Percentiles rank a stretch among this genome's conserved stretches.
Evolutionary conservation across 2,797 vertebrate genomes (phyloP).

Genomic region (Sebastes glaucus): DNA sequence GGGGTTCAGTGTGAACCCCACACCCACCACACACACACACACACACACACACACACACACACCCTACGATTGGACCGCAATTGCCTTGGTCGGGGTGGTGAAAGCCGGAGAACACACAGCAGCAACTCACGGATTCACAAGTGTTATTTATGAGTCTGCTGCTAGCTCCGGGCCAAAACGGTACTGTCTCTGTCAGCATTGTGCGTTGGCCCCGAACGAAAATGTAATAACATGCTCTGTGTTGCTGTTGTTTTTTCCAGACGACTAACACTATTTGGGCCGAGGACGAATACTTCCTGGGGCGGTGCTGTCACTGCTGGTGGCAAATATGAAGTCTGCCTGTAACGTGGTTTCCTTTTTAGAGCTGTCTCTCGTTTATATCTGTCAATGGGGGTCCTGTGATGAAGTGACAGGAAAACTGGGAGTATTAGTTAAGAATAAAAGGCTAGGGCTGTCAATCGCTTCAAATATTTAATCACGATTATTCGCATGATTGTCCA

Average conservation of each 20-base stretch:
- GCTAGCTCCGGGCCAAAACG: constrained; percentile 43
- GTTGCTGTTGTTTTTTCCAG: constrained; percentile 56
- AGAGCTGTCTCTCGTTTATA: neutral
- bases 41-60: neutral
- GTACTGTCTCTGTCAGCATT: constrained; percentile 53
- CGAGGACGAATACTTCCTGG: constrained; percentile 46
- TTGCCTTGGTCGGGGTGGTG: constrained; percentile 53
- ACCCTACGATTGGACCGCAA: constrained; percentile 38
- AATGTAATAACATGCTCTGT: constrained; percentile 62
- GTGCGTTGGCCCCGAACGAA: constrained; percentile 52
- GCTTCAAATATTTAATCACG: too few relatives aligned
- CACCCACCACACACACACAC: neutral
- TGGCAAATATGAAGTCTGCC: constrained; percentile 47
- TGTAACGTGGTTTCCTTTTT: constrained; percentile 13
- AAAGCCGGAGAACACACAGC: constrained; percentile 50
- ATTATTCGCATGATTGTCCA: too few relatives aligned
- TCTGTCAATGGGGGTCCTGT: neutral
- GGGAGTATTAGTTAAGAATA: neutral
- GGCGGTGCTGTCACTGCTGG: constrained; percentile 38
- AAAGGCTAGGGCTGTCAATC: neutral
- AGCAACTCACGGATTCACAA: constrained; percentile 63
- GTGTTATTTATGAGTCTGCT: constrained; percentile 67
- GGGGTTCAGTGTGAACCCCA: constrained; percentile 31
- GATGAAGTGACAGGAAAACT: neutral
- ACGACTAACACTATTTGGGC: constrained; percentile 53